Percentiles rank a stretch among this genome's conserved stretches.
Evolutionary conservation across 1,140 invertebrate species (phyloP).

Genomic region (Myzus persicae): DNA sequence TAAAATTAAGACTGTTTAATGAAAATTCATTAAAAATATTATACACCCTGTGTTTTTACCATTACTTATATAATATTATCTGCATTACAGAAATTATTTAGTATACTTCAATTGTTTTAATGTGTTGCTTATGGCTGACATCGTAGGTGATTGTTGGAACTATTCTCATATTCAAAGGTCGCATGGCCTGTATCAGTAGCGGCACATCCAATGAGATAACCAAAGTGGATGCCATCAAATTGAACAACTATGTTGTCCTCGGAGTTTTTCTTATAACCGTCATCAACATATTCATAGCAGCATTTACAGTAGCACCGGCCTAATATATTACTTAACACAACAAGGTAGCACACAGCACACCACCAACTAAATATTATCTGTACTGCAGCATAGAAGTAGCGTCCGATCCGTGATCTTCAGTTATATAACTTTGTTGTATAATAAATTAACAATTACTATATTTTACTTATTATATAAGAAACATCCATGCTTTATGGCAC

Average conservation of each 20-base stretch:
- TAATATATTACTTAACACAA: neutral
- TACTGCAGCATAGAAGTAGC: neutral
- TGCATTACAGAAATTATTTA: neutral
- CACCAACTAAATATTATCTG: neutral
- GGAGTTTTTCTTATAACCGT: slow-evolving; percentile 85
- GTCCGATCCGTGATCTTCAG: neutral
- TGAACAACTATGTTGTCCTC: slow-evolving; percentile 84
- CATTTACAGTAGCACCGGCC: slow-evolving; percentile 70
- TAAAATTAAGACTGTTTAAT: neutral
- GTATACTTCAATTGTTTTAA: neutral
- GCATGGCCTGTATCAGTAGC: slow-evolving; percentile 71
- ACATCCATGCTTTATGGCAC: neutral
- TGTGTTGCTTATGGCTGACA: neutral
- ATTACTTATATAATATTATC: too few relatives aligned
- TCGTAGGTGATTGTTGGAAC: slow-evolving; percentile 81
- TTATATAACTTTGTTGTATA: neutral
- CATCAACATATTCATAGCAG: slow-evolving; percentile 85
- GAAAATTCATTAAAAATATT: neutral
- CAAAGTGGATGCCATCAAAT: slow-evolving; percentile 76
- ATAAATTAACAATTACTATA: neutral
- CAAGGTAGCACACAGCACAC: neutral
- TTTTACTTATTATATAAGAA: neutral
- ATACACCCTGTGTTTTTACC: neutral
- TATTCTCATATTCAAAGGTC: slow-evolving; percentile 82
- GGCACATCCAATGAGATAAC: slow-evolving; percentile 74